These are phyloP conservation scores for Pristionchus entomophagus DNA, from an alignment of 2,888 invertebrate species.

Conservation along the genomic window DNA sequence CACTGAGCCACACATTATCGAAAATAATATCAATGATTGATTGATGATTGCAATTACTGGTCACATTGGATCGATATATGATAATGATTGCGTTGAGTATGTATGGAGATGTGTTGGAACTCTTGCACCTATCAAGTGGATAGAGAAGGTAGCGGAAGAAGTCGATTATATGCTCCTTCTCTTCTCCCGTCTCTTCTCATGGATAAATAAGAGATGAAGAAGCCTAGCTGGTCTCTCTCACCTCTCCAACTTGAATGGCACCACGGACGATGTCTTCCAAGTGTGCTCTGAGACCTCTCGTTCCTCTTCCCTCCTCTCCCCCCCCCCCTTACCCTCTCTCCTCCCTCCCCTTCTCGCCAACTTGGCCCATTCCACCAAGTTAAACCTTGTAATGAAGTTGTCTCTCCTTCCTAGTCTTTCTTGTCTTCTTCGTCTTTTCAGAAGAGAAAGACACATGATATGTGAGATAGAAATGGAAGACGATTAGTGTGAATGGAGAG, in stretches of 20 bases:
- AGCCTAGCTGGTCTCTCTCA: slow-evolving; percentile 36
- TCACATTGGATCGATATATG: background rate
- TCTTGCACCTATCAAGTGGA: slow-evolving; percentile 22
- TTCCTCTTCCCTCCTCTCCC: slow-evolving; percentile 10
- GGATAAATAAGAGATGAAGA: slow-evolving; percentile 48
- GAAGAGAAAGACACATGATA: slow-evolving; percentile 32
- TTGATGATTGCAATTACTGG: background rate
- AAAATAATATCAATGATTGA: background rate
- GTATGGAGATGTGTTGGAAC: background rate
- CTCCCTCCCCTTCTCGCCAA: slow-evolving; percentile 2
- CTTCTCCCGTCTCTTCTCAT: slow-evolving; percentile 23
- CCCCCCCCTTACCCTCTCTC: slow-evolving; percentile 5
- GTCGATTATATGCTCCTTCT: slow-evolving; percentile 42
- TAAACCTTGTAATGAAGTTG: slow-evolving; percentile 49
- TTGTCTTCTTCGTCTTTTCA: slow-evolving; percentile 38
- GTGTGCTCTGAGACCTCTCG: slow-evolving; percentile 36
- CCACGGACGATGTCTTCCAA: slow-evolving; percentile 30
- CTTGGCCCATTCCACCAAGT: slow-evolving; percentile 41
- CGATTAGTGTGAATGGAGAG: slow-evolving; percentile 33
- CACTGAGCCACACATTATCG: background rate
- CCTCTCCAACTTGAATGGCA: slow-evolving; percentile 1
- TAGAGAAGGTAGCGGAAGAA: background rate
- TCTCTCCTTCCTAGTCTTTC: slow-evolving; percentile 42
- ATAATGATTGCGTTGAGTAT: background rate
- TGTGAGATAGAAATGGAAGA: slow-evolving; percentile 36